Evolutionary conservation across 2,797 vertebrate genomes (phyloP).

Genomic region (Euthynnus affinis): DNA sequence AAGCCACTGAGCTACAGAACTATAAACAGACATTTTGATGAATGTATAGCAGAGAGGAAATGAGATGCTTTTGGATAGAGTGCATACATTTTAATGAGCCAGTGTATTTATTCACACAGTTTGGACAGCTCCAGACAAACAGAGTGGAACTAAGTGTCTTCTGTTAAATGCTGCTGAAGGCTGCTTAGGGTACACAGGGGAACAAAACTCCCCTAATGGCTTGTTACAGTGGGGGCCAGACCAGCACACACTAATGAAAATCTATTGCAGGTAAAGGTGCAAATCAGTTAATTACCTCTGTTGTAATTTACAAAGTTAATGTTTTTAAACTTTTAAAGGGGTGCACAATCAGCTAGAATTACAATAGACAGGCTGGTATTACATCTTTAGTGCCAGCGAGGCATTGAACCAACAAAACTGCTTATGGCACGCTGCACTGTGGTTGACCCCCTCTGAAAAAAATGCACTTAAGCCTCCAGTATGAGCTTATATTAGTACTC

Average conservation of each 20-base stretch:
- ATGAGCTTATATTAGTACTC: not conserved
- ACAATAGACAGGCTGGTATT: not conserved
- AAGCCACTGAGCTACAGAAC: slow-evolving; percentile 42
- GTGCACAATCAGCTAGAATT: not conserved
- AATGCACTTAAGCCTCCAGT: not conserved
- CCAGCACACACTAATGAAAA: slow-evolving; percentile 21
- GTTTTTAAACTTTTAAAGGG: not conserved
- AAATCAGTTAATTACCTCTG: slow-evolving; percentile 14
- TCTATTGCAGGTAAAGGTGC: slow-evolving; percentile 16
- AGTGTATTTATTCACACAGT: slow-evolving; percentile 47
- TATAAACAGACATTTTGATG: slow-evolving; percentile 64
- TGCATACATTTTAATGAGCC: slow-evolving; percentile 65
- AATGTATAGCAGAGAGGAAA: slow-evolving; percentile 64
- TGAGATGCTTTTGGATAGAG: slow-evolving; percentile 45
- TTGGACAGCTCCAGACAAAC: slow-evolving; percentile 36
- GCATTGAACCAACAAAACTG: not conserved
- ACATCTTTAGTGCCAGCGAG: not conserved
- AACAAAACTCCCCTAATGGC: slow-evolving; percentile 28
- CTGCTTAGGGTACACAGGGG: slow-evolving; percentile 19
- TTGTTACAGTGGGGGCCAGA: not conserved
- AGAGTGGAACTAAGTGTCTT: slow-evolving; percentile 52
- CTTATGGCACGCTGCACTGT: not conserved
- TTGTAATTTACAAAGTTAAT: slow-evolving; percentile 19
- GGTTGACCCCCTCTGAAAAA: not conserved
- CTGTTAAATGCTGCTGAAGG: slow-evolving; percentile 45